These are phyloP conservation scores for Zootermopsis nevadensis DNA, from an alignment of 2,888 invertebrate species.

Conservation along the genomic window DNA sequence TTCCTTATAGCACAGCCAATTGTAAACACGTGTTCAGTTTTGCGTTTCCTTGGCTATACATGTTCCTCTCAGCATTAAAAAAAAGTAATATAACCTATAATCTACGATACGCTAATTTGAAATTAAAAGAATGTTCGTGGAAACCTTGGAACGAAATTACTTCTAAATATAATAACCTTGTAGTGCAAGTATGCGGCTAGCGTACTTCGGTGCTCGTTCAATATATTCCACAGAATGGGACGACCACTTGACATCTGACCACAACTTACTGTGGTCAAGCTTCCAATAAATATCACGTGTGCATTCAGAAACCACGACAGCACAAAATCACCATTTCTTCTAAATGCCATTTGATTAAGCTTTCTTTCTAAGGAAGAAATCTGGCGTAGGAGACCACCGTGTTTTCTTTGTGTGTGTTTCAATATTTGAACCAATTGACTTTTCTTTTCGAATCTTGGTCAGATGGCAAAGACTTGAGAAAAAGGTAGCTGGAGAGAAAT, in stretches of 20 bases:
- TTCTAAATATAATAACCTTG: not conserved
- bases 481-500: no score
- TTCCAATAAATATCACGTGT: conserved; percentile 1
- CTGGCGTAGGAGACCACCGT: no score
- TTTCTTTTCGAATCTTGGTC: no score
- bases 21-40: not conserved
- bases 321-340: no score
- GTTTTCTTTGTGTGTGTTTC: no score
- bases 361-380: no score
- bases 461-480: no score
- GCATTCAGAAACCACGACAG: not conserved
- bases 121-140: conserved; percentile 16
- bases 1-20: no score
- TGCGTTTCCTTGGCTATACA: not conserved
- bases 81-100: not conserved
- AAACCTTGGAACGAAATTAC: not conserved
- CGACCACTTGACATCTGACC: conserved; percentile 2
- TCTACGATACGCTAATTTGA: not conserved
- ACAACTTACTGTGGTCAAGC: not conserved
- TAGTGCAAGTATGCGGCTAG: not conserved
- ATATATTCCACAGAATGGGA: not conserved
- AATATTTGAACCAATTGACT: no score
- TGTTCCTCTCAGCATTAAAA: not conserved
- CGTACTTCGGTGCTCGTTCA: not conserved
- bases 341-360: no score